Evolutionary conservation across 2,888 invertebrate species (phyloP).

Genomic region (Acrocyrtus sp.): DNA sequence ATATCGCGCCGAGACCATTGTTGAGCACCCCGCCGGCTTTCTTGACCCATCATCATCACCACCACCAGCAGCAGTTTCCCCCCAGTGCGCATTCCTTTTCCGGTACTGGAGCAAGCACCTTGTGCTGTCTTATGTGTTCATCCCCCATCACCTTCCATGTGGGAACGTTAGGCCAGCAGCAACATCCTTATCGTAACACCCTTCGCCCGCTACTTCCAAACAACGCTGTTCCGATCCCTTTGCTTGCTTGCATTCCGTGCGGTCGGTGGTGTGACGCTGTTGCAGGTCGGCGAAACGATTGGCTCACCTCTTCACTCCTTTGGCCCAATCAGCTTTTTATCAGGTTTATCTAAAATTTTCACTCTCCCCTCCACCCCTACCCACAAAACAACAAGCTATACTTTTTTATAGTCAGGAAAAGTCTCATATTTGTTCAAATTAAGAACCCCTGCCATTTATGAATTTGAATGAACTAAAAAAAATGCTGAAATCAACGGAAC

Average conservation of each 20-base stretch:
- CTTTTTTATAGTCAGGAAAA: not conserved
- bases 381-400: too few relatives aligned
- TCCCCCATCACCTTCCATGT: conserved; percentile 60
- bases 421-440: not conserved
- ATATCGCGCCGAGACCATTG: conserved; percentile 49
- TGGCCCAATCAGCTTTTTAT: conserved; percentile 61
- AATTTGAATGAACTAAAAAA: conserved; percentile 8
- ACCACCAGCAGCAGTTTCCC: not conserved
- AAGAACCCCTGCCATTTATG: not conserved
- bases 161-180: conserved; percentile 49
- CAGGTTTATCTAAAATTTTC: conserved; percentile 48
- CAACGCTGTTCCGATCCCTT: conserved; percentile 47
- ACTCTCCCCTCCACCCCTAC: not conserved
- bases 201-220: conserved; percentile 34
- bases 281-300: conserved; percentile 48
- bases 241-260: conserved; percentile 61
- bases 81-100: conserved; percentile 30
- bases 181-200: conserved; percentile 25
- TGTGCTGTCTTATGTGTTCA: conserved; percentile 62
- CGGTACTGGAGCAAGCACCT: conserved; percentile 50
- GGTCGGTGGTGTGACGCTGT: conserved; percentile 60
- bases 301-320: conserved; percentile 53
- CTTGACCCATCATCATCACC: conserved; percentile 5
- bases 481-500: conserved; percentile 1
- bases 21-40: conserved; percentile 50